Evolutionary conservation across 2,797 vertebrate species (phyloP).

Genomic region (Lepilemur ruficaudatus): DNA sequence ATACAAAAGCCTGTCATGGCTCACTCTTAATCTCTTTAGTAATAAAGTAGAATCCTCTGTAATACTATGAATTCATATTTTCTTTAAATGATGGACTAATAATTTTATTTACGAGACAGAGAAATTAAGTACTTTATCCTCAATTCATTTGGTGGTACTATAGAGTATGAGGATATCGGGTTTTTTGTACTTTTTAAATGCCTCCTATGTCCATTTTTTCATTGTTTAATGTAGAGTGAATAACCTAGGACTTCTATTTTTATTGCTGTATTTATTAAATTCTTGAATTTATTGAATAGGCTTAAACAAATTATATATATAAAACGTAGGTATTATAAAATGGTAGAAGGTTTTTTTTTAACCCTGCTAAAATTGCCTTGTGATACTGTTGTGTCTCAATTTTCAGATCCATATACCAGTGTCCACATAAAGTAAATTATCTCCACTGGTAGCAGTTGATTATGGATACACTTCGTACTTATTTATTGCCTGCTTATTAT

Average conservation of each 20-base stretch:
- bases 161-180: background rate
- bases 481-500: background rate
- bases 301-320: background rate
- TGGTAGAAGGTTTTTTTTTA: background rate
- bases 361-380: background rate
- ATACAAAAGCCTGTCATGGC: background rate
- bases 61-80: background rate
- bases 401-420: background rate
- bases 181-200: slow-evolving; percentile 10
- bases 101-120: slow-evolving; percentile 5
- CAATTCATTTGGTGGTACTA: background rate
- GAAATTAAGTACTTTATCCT: background rate
- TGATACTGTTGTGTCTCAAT: background rate
- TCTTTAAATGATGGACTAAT: background rate
- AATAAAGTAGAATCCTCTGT: background rate
- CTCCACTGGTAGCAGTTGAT: background rate
- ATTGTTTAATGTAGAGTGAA: background rate
- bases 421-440: background rate
- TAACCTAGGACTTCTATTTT: background rate
- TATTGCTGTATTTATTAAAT: background rate
- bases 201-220: background rate
- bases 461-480: background rate
- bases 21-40: background rate
- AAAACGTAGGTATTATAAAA: background rate
- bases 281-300: background rate